These are phyloP conservation scores for Drosophila affinis DNA, from an alignment of 2,888 invertebrate genomes.

Conservation along the genomic window DNA sequence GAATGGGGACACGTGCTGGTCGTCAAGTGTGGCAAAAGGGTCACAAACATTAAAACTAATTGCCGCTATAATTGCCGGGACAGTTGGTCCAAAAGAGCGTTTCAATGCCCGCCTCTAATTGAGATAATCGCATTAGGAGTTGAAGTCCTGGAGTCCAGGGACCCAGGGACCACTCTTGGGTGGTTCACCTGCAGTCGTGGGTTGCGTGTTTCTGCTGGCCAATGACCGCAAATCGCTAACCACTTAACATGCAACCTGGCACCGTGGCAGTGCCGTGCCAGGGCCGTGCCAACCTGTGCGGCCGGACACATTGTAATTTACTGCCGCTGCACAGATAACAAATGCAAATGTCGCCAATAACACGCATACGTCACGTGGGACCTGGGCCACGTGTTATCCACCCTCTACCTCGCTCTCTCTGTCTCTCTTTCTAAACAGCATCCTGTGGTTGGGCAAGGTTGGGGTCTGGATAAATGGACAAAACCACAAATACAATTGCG, in stretches of 20 bases:
- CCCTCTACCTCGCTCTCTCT: not conserved
- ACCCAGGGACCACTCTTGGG: not conserved
- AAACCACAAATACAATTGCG: constrained; percentile 26
- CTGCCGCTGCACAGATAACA: constrained; percentile 52
- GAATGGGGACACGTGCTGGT: constrained; percentile 22
- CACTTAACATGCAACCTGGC: constrained; percentile 59
- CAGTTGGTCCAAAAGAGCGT: constrained; percentile 24
- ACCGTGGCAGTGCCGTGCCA: not conserved
- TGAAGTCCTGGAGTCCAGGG: not conserved
- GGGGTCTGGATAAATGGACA: constrained; percentile 16
- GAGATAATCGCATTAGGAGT: constrained; percentile 56
- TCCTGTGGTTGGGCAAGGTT: constrained; percentile 7
- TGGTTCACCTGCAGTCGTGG: constrained; percentile 37
- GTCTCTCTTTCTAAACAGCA: constrained; percentile 3
- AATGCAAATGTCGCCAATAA: constrained; percentile 44
- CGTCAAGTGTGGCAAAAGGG: constrained; percentile 54
- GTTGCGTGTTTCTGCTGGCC: constrained; percentile 9
- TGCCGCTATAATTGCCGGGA: constrained; percentile 63
- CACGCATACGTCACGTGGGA: constrained; percentile 66
- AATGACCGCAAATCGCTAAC: constrained; percentile 50
- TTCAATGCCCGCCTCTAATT: constrained; percentile 49
- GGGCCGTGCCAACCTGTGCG: too few species aligned
- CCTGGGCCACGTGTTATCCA: constrained; percentile 41
- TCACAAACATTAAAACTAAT: constrained; percentile 66
- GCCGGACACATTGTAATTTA: constrained; percentile 42